phyloP scores from a whole-genome alignment of 2,888 invertebrate species.

The Anoncus sp. region DNA sequence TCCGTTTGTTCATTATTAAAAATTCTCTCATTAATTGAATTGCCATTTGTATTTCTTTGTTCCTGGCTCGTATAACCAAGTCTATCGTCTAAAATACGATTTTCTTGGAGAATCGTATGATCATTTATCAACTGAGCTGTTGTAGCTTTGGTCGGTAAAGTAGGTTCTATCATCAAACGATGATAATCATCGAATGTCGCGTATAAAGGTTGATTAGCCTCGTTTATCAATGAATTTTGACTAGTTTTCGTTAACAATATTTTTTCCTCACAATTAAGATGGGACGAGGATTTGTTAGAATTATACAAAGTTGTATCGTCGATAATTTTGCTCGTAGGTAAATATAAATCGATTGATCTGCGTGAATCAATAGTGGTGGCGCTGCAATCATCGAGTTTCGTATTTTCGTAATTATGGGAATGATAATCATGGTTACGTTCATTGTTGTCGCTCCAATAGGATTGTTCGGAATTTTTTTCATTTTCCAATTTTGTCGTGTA shows the following conservation, averaged over 20 bases:
- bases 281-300: no score
- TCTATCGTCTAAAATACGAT: constrained; percentile 73
- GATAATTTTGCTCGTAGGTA: constrained; percentile 22
- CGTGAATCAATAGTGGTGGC: constrained; percentile 34
- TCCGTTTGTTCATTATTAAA: constrained; percentile 71
- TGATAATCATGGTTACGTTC: constrained; percentile 69
- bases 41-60: constrained; percentile 45
- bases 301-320: constrained; percentile 26
- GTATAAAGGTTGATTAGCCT: constrained; percentile 61
- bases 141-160: constrained; percentile 48
- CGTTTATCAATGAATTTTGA: constrained; percentile 74
- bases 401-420: constrained; percentile 70
- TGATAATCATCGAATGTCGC: constrained; percentile 71
- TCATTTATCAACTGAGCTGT: constrained; percentile 53
- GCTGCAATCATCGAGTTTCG: constrained; percentile 67
- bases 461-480: constrained; percentile 67
- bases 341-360: constrained; percentile 47
- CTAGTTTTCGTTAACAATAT: constrained; percentile 67
- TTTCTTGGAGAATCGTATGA: constrained; percentile 59
- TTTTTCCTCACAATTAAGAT: constrained; percentile 51
- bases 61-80: constrained; percentile 71
- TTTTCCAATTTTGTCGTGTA: constrained; percentile 37
- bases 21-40: constrained; percentile 64
- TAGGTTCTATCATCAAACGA: constrained; percentile 65
- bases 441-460: constrained; percentile 71